Percentiles rank a stretch among this genome's conserved stretches.
Evolutionary conservation across 2,797 vertebrate genomes (phyloP).

Genomic region (Mionectes olivaceus): DNA sequence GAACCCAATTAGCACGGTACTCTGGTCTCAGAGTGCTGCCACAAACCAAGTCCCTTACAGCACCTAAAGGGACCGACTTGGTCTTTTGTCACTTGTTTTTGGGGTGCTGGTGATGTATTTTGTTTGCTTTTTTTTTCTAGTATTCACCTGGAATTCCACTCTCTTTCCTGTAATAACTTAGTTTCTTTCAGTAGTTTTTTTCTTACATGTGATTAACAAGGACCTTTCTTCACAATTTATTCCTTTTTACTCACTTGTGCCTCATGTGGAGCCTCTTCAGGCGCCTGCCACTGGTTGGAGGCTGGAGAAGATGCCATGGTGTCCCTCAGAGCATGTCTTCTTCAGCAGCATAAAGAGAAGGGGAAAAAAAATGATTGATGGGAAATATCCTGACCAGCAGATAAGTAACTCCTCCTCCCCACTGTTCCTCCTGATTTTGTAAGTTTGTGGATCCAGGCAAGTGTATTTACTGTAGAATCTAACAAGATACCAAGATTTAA

Average conservation of each 20-base stretch:
- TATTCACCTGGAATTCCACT: neutral
- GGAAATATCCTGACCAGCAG: neutral
- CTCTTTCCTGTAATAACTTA: neutral
- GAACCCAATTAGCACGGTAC: neutral
- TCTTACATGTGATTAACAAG: neutral
- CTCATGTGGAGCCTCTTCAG: neutral
- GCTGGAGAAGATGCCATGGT: neutral
- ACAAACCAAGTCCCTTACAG: neutral
- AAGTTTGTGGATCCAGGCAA: neutral
- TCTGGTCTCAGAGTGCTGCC: neutral
- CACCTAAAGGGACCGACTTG: neutral
- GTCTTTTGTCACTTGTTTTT: neutral
- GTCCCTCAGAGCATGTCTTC: neutral
- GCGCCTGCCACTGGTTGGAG: neutral
- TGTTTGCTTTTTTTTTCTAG: neutral
- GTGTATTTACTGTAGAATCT: neutral
- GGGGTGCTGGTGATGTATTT: fast-evolving
- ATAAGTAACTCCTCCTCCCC: neutral
- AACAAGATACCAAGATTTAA: neutral
- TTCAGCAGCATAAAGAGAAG: neutral
- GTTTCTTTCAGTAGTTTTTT: neutral
- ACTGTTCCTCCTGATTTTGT: neutral
- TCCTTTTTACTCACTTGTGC: neutral
- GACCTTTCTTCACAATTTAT: neutral
- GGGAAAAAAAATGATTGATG: neutral